A percentile compares a stretch with the other conserved stretches of the same genome.
Conservation (phyloP, 2,888 invertebrate genomes). For the Agonopterix arenella region DNA sequence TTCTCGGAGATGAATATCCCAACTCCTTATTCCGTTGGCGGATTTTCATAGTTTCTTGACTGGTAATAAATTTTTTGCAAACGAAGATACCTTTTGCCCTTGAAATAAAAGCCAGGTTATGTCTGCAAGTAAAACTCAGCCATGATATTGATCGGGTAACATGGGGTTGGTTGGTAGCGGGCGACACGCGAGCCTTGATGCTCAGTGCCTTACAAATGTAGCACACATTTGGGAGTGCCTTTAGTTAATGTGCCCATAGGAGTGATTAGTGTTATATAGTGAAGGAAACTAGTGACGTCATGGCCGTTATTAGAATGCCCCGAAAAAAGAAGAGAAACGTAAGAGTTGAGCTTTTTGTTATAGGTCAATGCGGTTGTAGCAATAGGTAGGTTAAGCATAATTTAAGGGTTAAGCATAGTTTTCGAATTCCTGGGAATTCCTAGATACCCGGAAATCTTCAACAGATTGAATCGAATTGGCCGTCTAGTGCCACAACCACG, state of each 20-base stretch:
- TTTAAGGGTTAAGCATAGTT: too few relatives aligned
- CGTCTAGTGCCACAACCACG: too few relatives aligned
- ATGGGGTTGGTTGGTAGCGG: conserved; percentile 2
- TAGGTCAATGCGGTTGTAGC: too few relatives aligned
- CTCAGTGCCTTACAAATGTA: conserved; percentile 4
- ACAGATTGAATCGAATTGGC: too few relatives aligned
- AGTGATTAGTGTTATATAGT: conserved; percentile 4
- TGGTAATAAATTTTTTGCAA: background rate
- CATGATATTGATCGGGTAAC: conserved; percentile 39
- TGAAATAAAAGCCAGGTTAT: conserved; percentile 16
- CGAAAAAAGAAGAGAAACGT: conserved; percentile 21
- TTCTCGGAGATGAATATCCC: too few relatives aligned
- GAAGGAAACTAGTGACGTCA: background rate
- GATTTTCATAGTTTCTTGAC: background rate
- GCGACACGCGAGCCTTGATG: conserved; percentile 11
- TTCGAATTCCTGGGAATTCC: too few relatives aligned
- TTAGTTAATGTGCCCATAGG: conserved; percentile 4
- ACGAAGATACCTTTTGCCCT: background rate
- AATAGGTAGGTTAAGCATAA: too few relatives aligned
- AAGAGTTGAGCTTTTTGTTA: background rate
- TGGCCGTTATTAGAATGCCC: conserved; percentile 30
- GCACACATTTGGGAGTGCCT: conserved; percentile 13
- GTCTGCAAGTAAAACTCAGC: conserved; percentile 20
- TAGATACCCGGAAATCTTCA: too few relatives aligned
- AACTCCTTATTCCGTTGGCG: background rate